phyloP scores from a whole-genome alignment of 1,140 invertebrate species.

The Steinernema feltiae region DNA sequence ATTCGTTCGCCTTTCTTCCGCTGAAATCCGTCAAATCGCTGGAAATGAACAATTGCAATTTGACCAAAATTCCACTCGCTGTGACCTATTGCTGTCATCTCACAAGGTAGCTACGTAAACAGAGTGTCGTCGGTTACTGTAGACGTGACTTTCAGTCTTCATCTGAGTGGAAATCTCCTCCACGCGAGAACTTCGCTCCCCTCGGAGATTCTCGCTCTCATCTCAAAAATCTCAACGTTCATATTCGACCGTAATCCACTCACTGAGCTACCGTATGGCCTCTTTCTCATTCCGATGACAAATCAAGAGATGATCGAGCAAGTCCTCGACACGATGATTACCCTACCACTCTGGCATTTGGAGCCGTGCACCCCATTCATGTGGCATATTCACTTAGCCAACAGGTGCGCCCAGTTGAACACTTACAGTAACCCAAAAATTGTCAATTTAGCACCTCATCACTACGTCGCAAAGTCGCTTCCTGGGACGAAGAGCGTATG shows the following conservation, averaged over 20 bases:
- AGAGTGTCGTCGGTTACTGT: not conserved
- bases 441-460: not conserved
- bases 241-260: not conserved
- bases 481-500: not conserved
- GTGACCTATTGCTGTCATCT: not conserved
- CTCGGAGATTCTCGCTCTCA: not conserved
- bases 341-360: not conserved
- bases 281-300: not conserved
- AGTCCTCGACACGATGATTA: not conserved
- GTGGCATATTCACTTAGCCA: not conserved
- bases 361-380: not conserved
- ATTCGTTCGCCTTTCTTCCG: not conserved
- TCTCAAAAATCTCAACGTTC: not conserved
- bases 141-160: not conserved
- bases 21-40: not conserved
- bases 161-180: not conserved
- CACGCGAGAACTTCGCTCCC: not conserved
- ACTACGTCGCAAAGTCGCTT: not conserved
- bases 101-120: not conserved
- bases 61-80: not conserved
- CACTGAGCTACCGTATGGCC: not conserved
- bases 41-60: not conserved
- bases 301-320: constrained; percentile 7
- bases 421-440: not conserved
- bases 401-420: not conserved